Conservation (phyloP, 2,113 vertebrate genomes). For the zebrafish (Danio rerio) region GRCz12tu NC_133198.1:9865501-9866000, state of each 20-base stretch:
- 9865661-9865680: not conserved
- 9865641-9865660: not conserved
- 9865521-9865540: conserved; percentile 23
- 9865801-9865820: conserved; percentile 21
- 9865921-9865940: conserved; percentile 31
- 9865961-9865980: not conserved
- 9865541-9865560: conserved; percentile 45
- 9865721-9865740: conserved; percentile 1
- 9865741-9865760: conserved; percentile 5
- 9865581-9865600: not conserved
- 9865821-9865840: conserved; percentile 41
- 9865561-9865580: not conserved
- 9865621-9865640: not conserved
- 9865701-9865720: not conserved
- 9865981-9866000: too few relatives aligned
- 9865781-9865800: conserved; percentile 8
- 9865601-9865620: not conserved
- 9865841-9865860: conserved; percentile 36
- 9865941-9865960: too few relatives aligned
- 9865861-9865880: conserved; percentile 53
- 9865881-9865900: conserved; percentile 50
- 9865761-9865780: conserved; percentile 7
- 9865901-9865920: conserved; percentile 49
- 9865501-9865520: not conserved
- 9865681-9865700: not conserved